Percentiles rank a stretch among this genome's conserved stretches.
phyloP scores from a whole-genome alignment of 2,113 vertebrate species.

The Apaloderma vittatum region DNA sequence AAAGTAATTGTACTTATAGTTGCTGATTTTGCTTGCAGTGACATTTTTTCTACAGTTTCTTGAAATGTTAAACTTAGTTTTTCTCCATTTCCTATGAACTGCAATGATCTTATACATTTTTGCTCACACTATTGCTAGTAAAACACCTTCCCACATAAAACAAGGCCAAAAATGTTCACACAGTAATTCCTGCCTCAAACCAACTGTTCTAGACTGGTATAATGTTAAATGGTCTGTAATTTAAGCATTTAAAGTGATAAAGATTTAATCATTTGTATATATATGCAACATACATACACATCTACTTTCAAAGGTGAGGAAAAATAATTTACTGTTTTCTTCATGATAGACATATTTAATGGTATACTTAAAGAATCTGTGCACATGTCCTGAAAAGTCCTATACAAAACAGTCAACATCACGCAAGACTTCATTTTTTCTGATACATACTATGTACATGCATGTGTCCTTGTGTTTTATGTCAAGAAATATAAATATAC shows the following conservation, averaged over 20 bases:
- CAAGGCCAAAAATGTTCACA: background rate
- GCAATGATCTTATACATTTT: background rate
- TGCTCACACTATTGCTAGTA: fast-evolving
- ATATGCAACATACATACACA: background rate
- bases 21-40: background rate
- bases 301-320: background rate
- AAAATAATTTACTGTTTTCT: background rate
- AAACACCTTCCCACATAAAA: background rate
- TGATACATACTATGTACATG: background rate
- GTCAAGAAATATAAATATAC: background rate
- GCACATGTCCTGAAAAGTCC: background rate
- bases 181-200: background rate
- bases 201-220: background rate
- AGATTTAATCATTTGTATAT: background rate
- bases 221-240: background rate
- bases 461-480: background rate
- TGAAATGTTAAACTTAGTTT: background rate
- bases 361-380: background rate
- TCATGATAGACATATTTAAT: background rate
- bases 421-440: background rate
- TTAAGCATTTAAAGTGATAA: background rate
- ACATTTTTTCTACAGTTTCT: background rate
- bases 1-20: background rate
- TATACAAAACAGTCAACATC: background rate
- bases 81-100: background rate